These are phyloP conservation scores for Antheraea assamensis DNA, from an alignment of 2,888 invertebrate species.

Conservation along the genomic window DNA sequence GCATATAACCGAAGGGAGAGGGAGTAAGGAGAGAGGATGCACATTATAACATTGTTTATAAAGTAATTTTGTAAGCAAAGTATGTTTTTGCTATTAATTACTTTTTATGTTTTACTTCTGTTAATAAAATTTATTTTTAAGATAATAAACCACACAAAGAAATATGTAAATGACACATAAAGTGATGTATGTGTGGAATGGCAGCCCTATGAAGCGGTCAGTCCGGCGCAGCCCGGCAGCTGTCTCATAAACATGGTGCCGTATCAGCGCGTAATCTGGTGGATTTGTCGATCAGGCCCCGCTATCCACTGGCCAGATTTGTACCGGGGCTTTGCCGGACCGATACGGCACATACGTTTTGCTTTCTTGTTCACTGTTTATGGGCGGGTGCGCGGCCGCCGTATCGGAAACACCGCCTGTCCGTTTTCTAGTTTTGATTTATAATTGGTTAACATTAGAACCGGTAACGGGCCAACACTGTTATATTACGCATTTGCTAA, in stretches of 20 bases:
- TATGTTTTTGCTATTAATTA: no score
- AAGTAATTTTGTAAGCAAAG: no score
- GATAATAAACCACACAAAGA: no score
- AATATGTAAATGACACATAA: background rate
- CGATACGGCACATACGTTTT: constrained; percentile 76
- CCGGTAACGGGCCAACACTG: background rate
- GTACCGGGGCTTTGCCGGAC: constrained; percentile 72
- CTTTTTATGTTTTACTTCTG: no score
- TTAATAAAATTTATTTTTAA: no score
- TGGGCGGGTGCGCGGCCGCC: constrained; percentile 48
- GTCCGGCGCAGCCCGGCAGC: constrained; percentile 60
- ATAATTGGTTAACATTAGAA: constrained; percentile 2
- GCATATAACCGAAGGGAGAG: no score
- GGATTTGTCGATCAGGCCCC: constrained; percentile 82
- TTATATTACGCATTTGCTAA: background rate
- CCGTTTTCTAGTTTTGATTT: constrained; percentile 1
- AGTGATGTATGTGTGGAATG: constrained; percentile 12
- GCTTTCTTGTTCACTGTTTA: constrained; percentile 76
- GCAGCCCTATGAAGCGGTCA: constrained; percentile 55
- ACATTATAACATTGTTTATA: no score
- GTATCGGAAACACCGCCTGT: background rate
- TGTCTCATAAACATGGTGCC: constrained; percentile 79
- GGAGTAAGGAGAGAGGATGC: no score
- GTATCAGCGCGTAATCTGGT: constrained; percentile 82
- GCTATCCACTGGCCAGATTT: constrained; percentile 79